Conservation (phyloP, 2,888 invertebrate species). For the Platycheirus rosarum region DNA sequence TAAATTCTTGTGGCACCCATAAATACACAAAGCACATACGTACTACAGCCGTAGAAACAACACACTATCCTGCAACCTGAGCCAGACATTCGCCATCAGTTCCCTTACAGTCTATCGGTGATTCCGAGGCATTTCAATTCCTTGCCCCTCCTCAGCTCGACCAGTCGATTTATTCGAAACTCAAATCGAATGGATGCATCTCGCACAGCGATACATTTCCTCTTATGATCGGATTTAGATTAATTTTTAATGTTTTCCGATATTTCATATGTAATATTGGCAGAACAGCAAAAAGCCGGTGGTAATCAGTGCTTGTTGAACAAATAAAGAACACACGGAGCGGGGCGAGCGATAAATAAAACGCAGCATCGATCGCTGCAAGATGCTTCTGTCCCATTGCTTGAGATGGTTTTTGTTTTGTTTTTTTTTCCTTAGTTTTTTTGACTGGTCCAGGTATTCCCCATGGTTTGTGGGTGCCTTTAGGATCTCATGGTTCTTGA, state of each 20-base stretch:
- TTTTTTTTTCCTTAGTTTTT: no score
- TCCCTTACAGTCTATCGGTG: conserved; percentile 42
- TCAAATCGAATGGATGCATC: conserved; percentile 58
- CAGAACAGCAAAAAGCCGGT: conserved; percentile 70
- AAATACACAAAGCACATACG: conserved; percentile 59
- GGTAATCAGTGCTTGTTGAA: conserved; percentile 75
- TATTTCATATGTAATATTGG: conserved; percentile 73
- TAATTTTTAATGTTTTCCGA: conserved; percentile 75
- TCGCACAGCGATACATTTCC: conserved; percentile 71
- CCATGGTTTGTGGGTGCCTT: conserved; percentile 54
- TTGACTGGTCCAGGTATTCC: conserved; percentile 22
- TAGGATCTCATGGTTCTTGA: conserved; percentile 34
- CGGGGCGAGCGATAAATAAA: conserved; percentile 69
- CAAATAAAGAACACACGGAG: conserved; percentile 75
- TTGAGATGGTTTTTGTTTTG: conserved; percentile 1
- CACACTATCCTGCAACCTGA: conserved; percentile 32
- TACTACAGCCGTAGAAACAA: conserved; percentile 11
- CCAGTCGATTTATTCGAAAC: conserved; percentile 35
- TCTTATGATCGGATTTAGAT: conserved; percentile 74
- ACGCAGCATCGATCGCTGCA: conserved; percentile 66
- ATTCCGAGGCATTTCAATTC: conserved; percentile 37
- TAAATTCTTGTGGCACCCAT: conserved; percentile 78
- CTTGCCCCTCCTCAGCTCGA: conserved; percentile 4
- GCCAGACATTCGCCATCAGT: conserved; percentile 40
- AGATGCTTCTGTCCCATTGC: conserved; percentile 47